These are phyloP conservation scores for Phrynosoma platyrhinos DNA, from an alignment of 2,113 vertebrate species.

Conservation along the genomic window DNA sequence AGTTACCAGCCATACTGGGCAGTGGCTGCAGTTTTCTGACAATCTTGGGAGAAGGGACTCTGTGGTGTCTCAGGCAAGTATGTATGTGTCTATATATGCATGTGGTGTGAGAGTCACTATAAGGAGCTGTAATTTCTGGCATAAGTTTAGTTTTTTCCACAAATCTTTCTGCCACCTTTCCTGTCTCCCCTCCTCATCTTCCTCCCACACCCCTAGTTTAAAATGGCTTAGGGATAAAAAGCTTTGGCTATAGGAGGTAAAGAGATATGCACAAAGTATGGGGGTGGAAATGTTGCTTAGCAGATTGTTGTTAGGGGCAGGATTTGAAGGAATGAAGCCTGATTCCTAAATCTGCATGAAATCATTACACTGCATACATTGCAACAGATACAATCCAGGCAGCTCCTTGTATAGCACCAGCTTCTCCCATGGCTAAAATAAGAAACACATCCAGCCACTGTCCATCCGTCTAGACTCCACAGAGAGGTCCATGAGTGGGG, in stretches of 20 bases:
- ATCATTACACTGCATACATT: slow-evolving; percentile 40
- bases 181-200: background rate
- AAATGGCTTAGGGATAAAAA: slow-evolving; percentile 46
- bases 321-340: slow-evolving; percentile 44
- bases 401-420: slow-evolving; percentile 38
- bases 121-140: slow-evolving; percentile 33
- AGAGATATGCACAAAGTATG: slow-evolving; percentile 52
- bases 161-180: slow-evolving; percentile 15
- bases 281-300: slow-evolving; percentile 34
- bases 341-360: slow-evolving; percentile 37
- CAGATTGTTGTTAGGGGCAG: slow-evolving; percentile 59
- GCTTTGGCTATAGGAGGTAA: background rate
- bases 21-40: slow-evolving; percentile 50
- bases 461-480: slow-evolving; percentile 41
- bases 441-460: slow-evolving; percentile 49
- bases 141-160: background rate
- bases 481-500: background rate
- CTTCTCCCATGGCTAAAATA: slow-evolving; percentile 40
- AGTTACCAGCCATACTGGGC: no score
- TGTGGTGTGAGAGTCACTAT: slow-evolving; percentile 30
- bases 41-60: slow-evolving; percentile 44
- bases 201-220: slow-evolving; percentile 48
- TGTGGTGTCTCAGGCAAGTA: slow-evolving; percentile 26
- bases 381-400: slow-evolving; percentile 33
- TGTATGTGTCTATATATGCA: fast-evolving